A percentile compares a stretch with the other conserved stretches of the same genome.
These are phyloP conservation scores for Puffinus mauretanicus DNA, from an alignment of 2,113 vertebrate genomes.

Conservation along the genomic window DNA sequence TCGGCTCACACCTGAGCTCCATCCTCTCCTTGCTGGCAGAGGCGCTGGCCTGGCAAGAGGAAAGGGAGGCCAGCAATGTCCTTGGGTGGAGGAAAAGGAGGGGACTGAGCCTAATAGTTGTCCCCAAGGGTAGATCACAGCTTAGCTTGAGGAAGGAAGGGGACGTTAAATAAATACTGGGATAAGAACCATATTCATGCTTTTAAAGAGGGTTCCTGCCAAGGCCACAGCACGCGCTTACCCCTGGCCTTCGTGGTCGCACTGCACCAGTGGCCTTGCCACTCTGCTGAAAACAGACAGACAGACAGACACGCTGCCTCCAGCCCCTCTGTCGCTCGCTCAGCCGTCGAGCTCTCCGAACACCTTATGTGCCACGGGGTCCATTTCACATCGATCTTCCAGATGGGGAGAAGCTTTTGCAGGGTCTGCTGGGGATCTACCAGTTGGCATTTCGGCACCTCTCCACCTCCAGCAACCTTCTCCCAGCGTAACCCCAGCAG, in stretches of 20 bases:
- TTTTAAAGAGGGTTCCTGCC: not conserved
- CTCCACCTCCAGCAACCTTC: not conserved
- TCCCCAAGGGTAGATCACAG: not conserved
- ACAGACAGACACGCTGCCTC: not conserved
- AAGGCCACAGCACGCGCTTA: not conserved
- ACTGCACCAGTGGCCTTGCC: not conserved
- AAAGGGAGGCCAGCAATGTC: not conserved
- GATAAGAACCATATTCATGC: not conserved
- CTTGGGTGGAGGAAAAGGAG: not conserved
- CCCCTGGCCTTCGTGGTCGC: not conserved
- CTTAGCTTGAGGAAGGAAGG: not conserved
- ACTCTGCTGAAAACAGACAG: not conserved
- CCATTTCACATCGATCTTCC: not conserved
- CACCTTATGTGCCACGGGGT: not conserved
- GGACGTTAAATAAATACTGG: not conserved
- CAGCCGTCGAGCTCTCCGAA: not conserved
- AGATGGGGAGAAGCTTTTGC: not conserved
- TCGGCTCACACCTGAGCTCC: not conserved
- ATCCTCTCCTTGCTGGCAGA: not conserved
- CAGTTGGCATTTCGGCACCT: not conserved
- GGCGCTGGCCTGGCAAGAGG: not conserved
- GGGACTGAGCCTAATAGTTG: not conserved
- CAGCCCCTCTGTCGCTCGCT: not conserved
- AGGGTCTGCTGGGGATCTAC: not conserved
- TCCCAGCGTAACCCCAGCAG: not conserved